phyloP scores from a whole-genome alignment of 1,140 invertebrate species.

The Neodiprion fabricii region DNA sequence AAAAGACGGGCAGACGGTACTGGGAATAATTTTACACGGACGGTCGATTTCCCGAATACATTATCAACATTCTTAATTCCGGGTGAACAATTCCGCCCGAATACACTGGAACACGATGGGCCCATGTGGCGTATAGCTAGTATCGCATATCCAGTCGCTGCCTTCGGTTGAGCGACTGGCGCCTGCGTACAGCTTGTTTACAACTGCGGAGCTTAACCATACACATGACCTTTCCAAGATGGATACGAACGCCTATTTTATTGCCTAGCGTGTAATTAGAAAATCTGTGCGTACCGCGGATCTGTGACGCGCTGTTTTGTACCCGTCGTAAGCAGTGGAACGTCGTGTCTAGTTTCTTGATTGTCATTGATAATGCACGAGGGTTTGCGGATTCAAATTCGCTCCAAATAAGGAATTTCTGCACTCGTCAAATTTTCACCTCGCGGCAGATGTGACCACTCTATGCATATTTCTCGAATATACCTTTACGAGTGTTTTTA shows the following conservation, averaged over 20 bases:
- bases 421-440: constrained; percentile 24
- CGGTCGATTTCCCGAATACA: too few species aligned
- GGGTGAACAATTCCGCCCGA: too few species aligned
- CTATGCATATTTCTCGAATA: constrained; percentile 23
- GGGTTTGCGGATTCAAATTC: neutral
- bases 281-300: constrained; percentile 16
- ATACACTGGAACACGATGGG: neutral
- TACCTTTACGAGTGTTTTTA: neutral
- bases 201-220: constrained; percentile 58
- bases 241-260: constrained; percentile 54
- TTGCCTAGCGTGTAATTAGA: constrained; percentile 39
- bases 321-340: too few species aligned
- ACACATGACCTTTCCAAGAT: constrained; percentile 64
- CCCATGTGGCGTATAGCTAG: constrained; percentile 21
- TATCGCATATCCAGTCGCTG: constrained; percentile 48
- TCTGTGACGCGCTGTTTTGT: neutral
- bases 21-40: too few species aligned
- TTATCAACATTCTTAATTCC: too few species aligned
- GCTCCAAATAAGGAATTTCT: constrained; percentile 3
- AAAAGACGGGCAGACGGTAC: too few species aligned
- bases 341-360: neutral
- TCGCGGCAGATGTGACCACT: constrained; percentile 35
- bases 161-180: constrained; percentile 49
- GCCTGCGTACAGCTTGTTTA: constrained; percentile 62
- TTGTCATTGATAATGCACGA: neutral